Evolutionary conservation across 2,113 vertebrate genomes (phyloP), one percentile per base, ranked within the genome.

Genomic region (Melanotaenia duboulayi): DNA sequence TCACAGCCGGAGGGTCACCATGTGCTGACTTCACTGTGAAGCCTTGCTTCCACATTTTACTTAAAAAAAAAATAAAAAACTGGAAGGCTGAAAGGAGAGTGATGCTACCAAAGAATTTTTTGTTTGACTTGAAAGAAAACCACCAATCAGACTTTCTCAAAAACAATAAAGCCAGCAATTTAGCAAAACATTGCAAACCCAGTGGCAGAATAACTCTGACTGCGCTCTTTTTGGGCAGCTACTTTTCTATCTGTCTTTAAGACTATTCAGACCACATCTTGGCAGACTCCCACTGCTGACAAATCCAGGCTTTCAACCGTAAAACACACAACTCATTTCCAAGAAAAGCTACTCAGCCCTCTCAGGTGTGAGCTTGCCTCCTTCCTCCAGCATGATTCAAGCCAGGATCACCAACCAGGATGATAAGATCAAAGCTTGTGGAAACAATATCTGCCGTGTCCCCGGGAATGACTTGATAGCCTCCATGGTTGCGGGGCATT

Each of bases 401-500:
- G 13, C 7, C 14, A 2, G 23, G 48, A 63, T 78, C 77, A 60
- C 49, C 0, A 58, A 63, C 16, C 37, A 54, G 39, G 64, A 52
- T 42, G 60, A 64, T 67, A 42, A 82, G 82, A 86, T 88, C 76
- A 89, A 88, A 87, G 80, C 37, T 50, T 11, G 37, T 51, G 46
- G 69, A 89, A 85, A 83, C 64, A 35, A 57, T 65, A 58, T 60
- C 16, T 56, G 44, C 13, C 1, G 62, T 19, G 48, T 67, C 68
- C 55, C n/a, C 11, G 61, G 52, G 61, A 75, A 40, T 28, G 46
- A 42, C 12, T 12, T 46, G 79, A 85, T 86, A 87, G 70, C 82
- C 49, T 50, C 74, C 57, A 56, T 90, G 87, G 91, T 91, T 90
- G 89, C 14, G 65, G 25, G 48, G 65, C 82, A 90, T 91, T 92